Conservation (phyloP, 2,888 invertebrate species). For the Helicoverpa assulta region DNA sequence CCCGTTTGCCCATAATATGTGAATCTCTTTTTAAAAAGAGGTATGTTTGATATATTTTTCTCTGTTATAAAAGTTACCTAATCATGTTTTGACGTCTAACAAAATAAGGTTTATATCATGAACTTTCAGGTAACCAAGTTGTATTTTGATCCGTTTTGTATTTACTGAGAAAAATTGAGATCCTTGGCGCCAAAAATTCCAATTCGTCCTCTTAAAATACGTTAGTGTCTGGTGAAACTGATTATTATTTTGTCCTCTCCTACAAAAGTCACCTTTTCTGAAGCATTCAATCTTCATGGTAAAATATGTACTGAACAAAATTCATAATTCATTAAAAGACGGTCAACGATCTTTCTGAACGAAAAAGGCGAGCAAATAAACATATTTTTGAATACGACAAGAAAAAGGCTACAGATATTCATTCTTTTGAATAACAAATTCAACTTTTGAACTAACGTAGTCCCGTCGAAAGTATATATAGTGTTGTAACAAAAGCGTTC, state of each 20-base stretch:
- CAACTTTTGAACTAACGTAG: slow-evolving; percentile 44
- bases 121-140: no score
- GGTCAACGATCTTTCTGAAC: slow-evolving; percentile 66
- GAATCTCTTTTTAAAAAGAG: no score
- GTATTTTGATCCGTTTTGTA: no score
- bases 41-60: no score
- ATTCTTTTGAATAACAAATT: slow-evolving; percentile 66
- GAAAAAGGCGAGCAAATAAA: slow-evolving; percentile 62
- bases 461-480: slow-evolving; percentile 52
- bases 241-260: slow-evolving; percentile 5
- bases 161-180: no score
- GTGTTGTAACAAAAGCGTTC: slow-evolving; percentile 50
- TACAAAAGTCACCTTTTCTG: slow-evolving; percentile 20
- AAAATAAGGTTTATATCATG: no score
- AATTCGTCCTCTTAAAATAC: no score
- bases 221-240: background rate
- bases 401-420: slow-evolving; percentile 48
- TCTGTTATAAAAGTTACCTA: no score
- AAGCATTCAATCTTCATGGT: slow-evolving; percentile 49
- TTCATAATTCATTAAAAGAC: slow-evolving; percentile 65
- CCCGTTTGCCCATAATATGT: no score
- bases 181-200: no score
- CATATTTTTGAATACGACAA: slow-evolving; percentile 58
- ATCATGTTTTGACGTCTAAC: no score
- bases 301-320: slow-evolving; percentile 57